Evolutionary conservation across 2,888 invertebrate genomes (phyloP).

Genomic region (Agrotis segetum): DNA sequence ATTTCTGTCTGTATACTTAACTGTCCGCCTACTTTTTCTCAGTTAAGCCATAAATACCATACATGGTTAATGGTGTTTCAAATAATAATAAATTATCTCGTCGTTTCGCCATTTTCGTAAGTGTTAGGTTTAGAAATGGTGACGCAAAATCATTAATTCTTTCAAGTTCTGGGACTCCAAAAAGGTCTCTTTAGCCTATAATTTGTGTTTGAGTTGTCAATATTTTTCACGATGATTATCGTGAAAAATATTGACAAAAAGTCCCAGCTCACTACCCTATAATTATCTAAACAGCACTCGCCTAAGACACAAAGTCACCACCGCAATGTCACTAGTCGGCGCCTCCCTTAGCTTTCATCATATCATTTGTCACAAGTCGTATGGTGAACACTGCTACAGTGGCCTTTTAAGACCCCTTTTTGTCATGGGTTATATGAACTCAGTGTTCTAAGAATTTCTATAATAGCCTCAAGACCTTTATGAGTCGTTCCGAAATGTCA

Average conservation of each 20-base stretch:
- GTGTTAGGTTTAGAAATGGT: constrained; percentile 6
- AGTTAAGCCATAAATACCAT: constrained; percentile 38
- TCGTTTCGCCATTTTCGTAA: constrained; percentile 5
- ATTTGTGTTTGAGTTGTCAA: too few species aligned
- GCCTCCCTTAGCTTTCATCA: too few species aligned
- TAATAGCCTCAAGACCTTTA: constrained; percentile 15
- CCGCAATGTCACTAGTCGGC: too few species aligned
- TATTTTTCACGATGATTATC: too few species aligned
- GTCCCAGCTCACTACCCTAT: too few species aligned
- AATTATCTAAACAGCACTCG: too few species aligned
- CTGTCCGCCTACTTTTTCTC: constrained; percentile 40
- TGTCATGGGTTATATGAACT: constrained; percentile 12
- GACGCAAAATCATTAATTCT: constrained; percentile 5
- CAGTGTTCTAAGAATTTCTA: constrained; percentile 17
- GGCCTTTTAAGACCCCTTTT: background rate
- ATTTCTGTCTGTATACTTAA: constrained; percentile 34
- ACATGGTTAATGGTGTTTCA: constrained; percentile 24
- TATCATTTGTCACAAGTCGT: too few species aligned
- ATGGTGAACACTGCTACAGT: too few species aligned
- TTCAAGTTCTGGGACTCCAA: background rate
- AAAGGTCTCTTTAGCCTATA: too few species aligned
- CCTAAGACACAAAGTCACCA: too few species aligned
- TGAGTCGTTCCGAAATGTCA: constrained; percentile 25
- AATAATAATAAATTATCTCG: constrained; percentile 12
- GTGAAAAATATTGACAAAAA: too few species aligned